Evolutionary conservation across 2,888 invertebrate species (phyloP), one percentile per base, ranked within the genome.

Genomic region (Prenolepis imparis): DNA sequence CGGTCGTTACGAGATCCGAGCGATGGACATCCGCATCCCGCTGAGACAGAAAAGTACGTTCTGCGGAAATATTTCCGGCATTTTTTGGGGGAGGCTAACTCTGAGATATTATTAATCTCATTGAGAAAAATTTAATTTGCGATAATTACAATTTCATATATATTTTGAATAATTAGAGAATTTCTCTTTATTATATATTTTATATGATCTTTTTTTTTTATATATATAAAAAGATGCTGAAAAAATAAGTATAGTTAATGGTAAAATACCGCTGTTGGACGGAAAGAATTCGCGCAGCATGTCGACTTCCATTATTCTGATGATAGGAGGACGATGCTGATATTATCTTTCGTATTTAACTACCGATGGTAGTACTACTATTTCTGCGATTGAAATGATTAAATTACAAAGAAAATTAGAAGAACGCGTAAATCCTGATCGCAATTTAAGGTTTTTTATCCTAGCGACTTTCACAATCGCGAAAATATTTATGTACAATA

Each of bases 331-430:
- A 28, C 6, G 2, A 4, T 24, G 28, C 15, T 28, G 59, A 59
- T 59, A 15, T 59, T 59, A 28, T 8, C 0, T 52, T 2, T 1
- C 6, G 61, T 24, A 61, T 44, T 73, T 41, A 61, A 73, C 9
- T 73, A n/a, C n/a, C 61, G 15, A 61, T 28, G 59, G 28, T 52
- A 52, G n/a, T 61, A 8, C 39, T 57, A 57, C 11, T 24, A 39
- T 32, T 32, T 36, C 21, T 55, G 52, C n/a, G 72, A 73, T 73
- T n/a, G 39, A 59, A 73, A 18, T 52, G 52, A 52, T 24, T 2
- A 41, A 73, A 41, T 73, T 41, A 24, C 28, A 12, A 8, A 41
- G 41, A 59, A 12, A 28, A 28, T n/a, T 41, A 61, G n/a, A 61
- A 28, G 41, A 73, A 59, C 24, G 28, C 15, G 24, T 24, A 61